A percentile compares a stretch with the other conserved stretches of the same genome.
Evolutionary conservation across 1,140 invertebrate species (phyloP).

Genomic region (fruit fly (Drosophila melanogaster)): DNA sequence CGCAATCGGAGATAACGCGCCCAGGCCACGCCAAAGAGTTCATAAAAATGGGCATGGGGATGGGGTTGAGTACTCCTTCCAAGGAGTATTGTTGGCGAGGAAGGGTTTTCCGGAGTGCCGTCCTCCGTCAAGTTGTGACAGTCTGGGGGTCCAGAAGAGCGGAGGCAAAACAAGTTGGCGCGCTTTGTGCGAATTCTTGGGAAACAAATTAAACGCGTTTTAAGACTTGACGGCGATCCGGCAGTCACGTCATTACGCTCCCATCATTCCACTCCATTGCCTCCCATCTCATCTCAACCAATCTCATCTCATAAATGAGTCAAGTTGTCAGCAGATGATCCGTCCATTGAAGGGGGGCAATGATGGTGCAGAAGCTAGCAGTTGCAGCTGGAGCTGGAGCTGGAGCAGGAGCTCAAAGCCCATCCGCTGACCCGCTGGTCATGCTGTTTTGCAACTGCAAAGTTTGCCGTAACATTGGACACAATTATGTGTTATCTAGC

Average conservation of each 20-base stretch:
- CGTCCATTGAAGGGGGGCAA: background rate
- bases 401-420: background rate
- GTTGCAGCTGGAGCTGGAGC: background rate
- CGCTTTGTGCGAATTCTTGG: constrained; percentile 58
- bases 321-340: constrained; percentile 16
- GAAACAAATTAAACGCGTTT: constrained; percentile 61
- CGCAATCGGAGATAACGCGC: constrained; percentile 51
- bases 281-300: background rate
- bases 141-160: background rate
- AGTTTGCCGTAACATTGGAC: constrained; percentile 47
- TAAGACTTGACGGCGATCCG: constrained; percentile 33
- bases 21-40: constrained; percentile 61
- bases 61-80: background rate
- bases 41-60: constrained; percentile 54
- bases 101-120: constrained; percentile 1
- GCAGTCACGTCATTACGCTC: constrained; percentile 44
- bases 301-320: constrained; percentile 28
- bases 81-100: constrained; percentile 5
- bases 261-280: constrained; percentile 5
- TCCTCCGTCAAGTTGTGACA: constrained; percentile 5
- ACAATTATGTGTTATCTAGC: constrained; percentile 39
- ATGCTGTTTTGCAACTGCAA: background rate
- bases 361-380: constrained; percentile 6
- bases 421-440: constrained; percentile 2
- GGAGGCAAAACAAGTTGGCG: constrained; percentile 30